These are phyloP conservation scores for Psettodes erumei DNA, from an alignment of 2,113 vertebrate species.

Conservation along the genomic window DNA sequence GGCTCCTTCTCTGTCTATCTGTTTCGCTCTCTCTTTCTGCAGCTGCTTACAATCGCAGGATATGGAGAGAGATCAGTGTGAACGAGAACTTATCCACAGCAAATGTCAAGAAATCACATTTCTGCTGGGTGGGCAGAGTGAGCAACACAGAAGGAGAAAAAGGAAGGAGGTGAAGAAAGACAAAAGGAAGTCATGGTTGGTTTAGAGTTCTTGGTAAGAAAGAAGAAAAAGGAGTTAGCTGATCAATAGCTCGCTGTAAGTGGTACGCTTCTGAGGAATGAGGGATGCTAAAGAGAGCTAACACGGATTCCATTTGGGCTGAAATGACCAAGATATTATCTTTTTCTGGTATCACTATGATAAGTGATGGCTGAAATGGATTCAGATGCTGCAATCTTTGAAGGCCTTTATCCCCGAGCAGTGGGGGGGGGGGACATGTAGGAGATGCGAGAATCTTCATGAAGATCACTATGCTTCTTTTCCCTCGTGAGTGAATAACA, in stretches of 20 bases:
- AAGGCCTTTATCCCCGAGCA: conserved; percentile 57
- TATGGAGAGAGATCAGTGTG: not conserved
- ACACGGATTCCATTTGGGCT: conserved; percentile 26
- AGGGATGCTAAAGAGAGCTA: conserved; percentile 8
- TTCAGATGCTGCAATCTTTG: conserved; percentile 52
- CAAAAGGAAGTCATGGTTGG: conserved; percentile 16
- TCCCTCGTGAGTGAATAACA: conserved; percentile 27
- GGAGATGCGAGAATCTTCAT: conserved; percentile 27
- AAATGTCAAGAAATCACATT: conserved; percentile 44
- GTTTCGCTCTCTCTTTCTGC: conserved; percentile 17
- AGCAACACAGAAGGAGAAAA: conserved; percentile 14
- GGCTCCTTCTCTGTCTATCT: conserved; percentile 13
- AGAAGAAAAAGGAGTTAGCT: not conserved
- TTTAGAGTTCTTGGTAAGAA: not conserved
- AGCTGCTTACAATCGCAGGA: conserved; percentile 19
- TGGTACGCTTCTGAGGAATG: not conserved
- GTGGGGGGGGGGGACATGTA: not conserved
- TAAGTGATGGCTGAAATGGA: conserved; percentile 50
- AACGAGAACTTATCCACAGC: conserved; percentile 37
- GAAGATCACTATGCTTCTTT: conserved; percentile 34
- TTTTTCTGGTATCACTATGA: conserved; percentile 16
- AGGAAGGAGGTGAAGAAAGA: not conserved
- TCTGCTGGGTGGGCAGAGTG: conserved; percentile 32
- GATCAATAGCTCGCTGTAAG: conserved; percentile 41
- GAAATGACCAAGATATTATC: conserved; percentile 30